phyloP scores from a whole-genome alignment of 2,113 vertebrate species.

The Ptilorrhoa leucosticta region DNA sequence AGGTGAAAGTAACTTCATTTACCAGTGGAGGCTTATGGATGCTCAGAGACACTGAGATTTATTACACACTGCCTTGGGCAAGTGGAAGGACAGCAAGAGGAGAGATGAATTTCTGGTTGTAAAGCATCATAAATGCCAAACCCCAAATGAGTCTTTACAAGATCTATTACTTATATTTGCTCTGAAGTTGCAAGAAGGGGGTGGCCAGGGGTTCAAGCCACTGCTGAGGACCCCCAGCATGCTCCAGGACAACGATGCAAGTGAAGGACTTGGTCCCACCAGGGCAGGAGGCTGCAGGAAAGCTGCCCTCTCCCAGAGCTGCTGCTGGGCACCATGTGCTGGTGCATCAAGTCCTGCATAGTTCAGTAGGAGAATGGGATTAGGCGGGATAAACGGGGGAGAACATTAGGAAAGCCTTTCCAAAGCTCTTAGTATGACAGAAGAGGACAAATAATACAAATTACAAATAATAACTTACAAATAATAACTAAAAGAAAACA shows the following conservation, averaged over 20 bases:
- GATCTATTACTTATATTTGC: fast-evolving
- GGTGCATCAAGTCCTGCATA: fast-evolving
- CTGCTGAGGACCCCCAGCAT: not conserved
- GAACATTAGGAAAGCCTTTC: not conserved
- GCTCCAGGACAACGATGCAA: not conserved
- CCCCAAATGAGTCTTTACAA: not conserved
- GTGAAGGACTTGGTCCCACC: not conserved
- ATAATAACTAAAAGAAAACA: not conserved
- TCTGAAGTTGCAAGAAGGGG: not conserved
- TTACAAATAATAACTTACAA: not conserved
- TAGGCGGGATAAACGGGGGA: not conserved
- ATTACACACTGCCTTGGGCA: not conserved
- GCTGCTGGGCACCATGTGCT: not conserved
- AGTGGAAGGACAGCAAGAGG: not conserved
- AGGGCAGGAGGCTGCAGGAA: not conserved
- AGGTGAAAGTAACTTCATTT: not conserved
- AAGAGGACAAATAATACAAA: not conserved
- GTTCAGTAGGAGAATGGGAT: not conserved
- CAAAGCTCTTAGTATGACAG: not conserved
- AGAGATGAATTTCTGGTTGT: not conserved
- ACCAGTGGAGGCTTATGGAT: not conserved
- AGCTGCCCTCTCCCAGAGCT: not conserved
- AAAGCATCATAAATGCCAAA: not conserved
- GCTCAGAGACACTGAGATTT: not conserved
- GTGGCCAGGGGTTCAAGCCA: too few species aligned